These are phyloP conservation scores for rat (Rattus norvegicus) DNA, from an alignment of 2,113 vertebrate species.

Conservation along the genomic window DNA sequence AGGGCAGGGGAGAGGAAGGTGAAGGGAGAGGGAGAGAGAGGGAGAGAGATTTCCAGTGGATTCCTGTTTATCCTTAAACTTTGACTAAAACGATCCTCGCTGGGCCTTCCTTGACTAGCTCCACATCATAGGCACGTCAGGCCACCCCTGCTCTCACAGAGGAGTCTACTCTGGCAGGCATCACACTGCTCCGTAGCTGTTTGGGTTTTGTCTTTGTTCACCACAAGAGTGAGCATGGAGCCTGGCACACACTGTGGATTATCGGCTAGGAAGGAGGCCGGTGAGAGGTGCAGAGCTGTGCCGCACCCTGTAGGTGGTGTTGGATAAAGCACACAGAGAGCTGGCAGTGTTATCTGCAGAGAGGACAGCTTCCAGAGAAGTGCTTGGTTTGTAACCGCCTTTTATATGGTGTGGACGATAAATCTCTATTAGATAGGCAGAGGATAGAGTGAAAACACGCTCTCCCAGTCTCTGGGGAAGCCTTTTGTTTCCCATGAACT, in stretches of 20 bases:
- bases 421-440: neutral
- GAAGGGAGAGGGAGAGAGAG: neutral
- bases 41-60: neutral
- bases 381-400: neutral
- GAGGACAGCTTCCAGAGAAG: neutral
- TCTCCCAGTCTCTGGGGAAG: neutral
- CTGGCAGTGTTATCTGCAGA: neutral
- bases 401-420: neutral
- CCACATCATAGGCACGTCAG: neutral
- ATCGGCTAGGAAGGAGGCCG: neutral
- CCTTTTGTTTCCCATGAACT: neutral
- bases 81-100: neutral
- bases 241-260: neutral
- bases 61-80: neutral
- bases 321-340: neutral
- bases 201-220: constrained; percentile 33
- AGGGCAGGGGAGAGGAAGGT: neutral
- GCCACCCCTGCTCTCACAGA: neutral
- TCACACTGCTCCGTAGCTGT: neutral
- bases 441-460: neutral
- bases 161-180: neutral
- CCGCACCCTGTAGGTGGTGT: neutral
- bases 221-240: neutral
- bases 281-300: neutral
- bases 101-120: neutral